Base-by-base conservation (phyloP, 1,140 invertebrate genomes). In the Riptortus pedestris region DNA sequence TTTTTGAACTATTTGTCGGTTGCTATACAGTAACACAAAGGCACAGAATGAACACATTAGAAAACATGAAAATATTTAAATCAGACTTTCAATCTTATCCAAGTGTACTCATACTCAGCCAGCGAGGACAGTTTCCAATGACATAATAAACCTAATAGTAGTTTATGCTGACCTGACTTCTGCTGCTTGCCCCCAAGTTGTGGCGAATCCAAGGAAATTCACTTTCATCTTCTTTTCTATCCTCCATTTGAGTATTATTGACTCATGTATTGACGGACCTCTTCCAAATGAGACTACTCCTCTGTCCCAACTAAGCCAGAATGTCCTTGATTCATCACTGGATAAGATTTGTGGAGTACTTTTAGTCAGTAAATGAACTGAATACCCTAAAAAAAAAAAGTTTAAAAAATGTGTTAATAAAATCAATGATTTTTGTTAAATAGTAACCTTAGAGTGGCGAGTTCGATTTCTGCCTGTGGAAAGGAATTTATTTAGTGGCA, bases 261-360 rank as follows among this genome's bases (percentile, higher is more conserved):
- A 69, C 47, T 79, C 77, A 2, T 77, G 72, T 0, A 79, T 76
- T 2, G 74, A 69, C 0, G 79, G 76, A 0, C 81, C 81, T 20
- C 73, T 70, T 0, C 82, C 82, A 12, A 81, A 77, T 0, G 76
- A 73, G n/a, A 84, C 69, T 1, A 74, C 70, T 0, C 78, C 79
- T 2, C 76, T 77, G 45, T 81, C 80, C 82, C 81, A 83, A 69
- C 77, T 79, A 2, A 83, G 74, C 82, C 81, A 83, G 72, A 80
- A 83, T 0, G 80, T 79, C 43, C 76, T 76, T 74, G 79, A 80
- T 16, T 77, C 70, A 22, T 77, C 75, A 60, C 66, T 38, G 27
- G 73, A 76, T n/a, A 79, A 62, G 12, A 78, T 75, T 58, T 76
- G 77, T 0, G 80, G 80, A 43, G 80, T 80, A 57, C 77, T 73